Conservation (phyloP, 2,888 invertebrate genomes). For the Spatulosminthurus flaviceps region DNA sequence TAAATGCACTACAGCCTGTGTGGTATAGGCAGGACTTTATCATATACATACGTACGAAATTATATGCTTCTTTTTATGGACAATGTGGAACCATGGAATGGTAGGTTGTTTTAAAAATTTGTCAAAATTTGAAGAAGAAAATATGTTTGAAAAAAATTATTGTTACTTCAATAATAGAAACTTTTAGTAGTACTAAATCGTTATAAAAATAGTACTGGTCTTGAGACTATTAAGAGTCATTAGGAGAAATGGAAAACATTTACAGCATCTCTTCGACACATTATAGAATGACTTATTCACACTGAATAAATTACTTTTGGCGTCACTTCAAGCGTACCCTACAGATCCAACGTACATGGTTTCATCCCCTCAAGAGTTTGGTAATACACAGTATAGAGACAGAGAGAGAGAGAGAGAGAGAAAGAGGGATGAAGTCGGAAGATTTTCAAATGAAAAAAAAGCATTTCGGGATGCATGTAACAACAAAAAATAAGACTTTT, state of each 20-base stretch:
- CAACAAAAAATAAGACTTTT: conserved; percentile 23
- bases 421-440: too few relatives aligned
- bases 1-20: background rate
- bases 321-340: conserved; percentile 5
- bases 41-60: too few relatives aligned
- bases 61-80: background rate
- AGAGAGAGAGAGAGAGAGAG: too few relatives aligned
- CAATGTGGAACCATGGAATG: background rate
- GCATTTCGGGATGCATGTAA: conserved; percentile 1
- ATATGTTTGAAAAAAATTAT: too few relatives aligned
- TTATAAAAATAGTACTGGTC: background rate
- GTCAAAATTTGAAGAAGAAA: too few relatives aligned
- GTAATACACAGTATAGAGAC: too few relatives aligned
- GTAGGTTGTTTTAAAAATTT: too few relatives aligned
- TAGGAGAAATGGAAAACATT: background rate
- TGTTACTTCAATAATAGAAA: background rate
- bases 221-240: background rate
- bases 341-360: background rate
- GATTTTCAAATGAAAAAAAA: conserved; percentile 5
- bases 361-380: too few relatives aligned
- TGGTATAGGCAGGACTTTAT: background rate
- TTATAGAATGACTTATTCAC: conserved; percentile 29
- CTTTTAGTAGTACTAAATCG: background rate
- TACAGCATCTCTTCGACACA: background rate
- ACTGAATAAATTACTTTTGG: conserved; percentile 38